Evolutionary conservation across 2,797 vertebrate genomes (phyloP).

Genomic region (Hephaestus fuliginosus): DNA sequence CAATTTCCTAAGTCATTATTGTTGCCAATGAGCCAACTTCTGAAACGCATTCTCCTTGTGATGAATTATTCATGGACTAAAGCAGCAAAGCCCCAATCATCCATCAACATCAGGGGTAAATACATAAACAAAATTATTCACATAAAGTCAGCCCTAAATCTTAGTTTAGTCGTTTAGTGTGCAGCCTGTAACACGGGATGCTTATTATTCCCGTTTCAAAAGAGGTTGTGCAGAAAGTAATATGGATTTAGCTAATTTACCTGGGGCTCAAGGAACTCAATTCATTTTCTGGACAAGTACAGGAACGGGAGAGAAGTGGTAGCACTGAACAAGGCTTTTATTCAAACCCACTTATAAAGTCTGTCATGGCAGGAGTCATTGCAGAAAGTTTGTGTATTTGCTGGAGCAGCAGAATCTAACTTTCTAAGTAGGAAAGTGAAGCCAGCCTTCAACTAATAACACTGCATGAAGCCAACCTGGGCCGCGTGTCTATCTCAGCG

Average conservation of each 20-base stretch:
- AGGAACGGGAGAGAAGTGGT: constrained; percentile 23
- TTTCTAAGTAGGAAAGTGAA: constrained; percentile 31
- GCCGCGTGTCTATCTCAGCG: constrained; percentile 2
- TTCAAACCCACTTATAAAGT: constrained; percentile 35
- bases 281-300: constrained; percentile 52
- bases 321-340: constrained; percentile 37
- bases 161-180: constrained; percentile 48
- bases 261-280: constrained; percentile 25
- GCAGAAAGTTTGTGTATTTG: constrained; percentile 39
- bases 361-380: constrained; percentile 15
- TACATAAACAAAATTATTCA: constrained; percentile 69
- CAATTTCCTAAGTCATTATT: constrained; percentile 51
- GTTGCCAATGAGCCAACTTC: constrained; percentile 57
- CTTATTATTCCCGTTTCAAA: constrained; percentile 41
- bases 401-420: constrained; percentile 21
- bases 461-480: background rate
- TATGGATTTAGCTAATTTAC: constrained; percentile 52
- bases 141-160: constrained; percentile 63
- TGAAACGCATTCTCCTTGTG: constrained; percentile 43
- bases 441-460: constrained; percentile 2
- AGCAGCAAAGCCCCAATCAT: constrained; percentile 62
- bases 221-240: constrained; percentile 37
- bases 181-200: constrained; percentile 38
- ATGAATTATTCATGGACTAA: constrained; percentile 71
- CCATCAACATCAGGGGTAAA: constrained; percentile 68